A percentile compares a stretch with the other conserved stretches of the same genome.
Conservation (phyloP, 2,113 vertebrate species). For the Apteryx owenii region DNA sequence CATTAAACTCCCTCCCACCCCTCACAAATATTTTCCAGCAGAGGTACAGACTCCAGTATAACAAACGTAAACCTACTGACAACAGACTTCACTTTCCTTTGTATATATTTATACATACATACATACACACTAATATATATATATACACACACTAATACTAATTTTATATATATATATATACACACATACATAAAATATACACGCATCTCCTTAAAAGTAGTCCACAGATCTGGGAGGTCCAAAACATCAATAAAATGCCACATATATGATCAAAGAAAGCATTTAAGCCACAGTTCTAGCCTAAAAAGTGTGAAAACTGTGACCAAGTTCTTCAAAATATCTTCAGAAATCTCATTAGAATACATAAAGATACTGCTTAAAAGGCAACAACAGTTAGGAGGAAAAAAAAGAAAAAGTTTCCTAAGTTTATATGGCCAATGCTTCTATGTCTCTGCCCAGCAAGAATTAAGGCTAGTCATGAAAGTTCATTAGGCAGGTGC, state of each 20-base stretch:
- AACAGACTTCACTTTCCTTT: background rate
- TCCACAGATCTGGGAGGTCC: background rate
- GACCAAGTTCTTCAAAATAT: background rate
- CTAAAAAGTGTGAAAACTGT: background rate
- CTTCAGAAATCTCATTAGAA: background rate
- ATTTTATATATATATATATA: background rate
- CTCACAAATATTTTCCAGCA: background rate
- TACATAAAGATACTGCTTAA: rapidly evolving
- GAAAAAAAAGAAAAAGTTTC: background rate
- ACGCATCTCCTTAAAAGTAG: background rate
- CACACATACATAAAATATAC: background rate
- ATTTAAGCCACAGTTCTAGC: background rate
- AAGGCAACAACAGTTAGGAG: background rate
- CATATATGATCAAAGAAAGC: background rate
- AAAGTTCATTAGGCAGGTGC: background rate
- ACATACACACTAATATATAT: no score
- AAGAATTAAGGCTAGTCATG: background rate
- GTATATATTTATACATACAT: background rate
- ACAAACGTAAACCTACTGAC: background rate
- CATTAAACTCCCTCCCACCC: background rate
- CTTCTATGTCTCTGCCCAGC: background rate
- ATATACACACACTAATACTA: no score
- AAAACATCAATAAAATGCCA: background rate
- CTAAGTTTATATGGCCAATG: background rate
- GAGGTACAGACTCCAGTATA: background rate